Conservation (phyloP, 2,797 vertebrate species). For the Enteromius viviparus region DNA sequence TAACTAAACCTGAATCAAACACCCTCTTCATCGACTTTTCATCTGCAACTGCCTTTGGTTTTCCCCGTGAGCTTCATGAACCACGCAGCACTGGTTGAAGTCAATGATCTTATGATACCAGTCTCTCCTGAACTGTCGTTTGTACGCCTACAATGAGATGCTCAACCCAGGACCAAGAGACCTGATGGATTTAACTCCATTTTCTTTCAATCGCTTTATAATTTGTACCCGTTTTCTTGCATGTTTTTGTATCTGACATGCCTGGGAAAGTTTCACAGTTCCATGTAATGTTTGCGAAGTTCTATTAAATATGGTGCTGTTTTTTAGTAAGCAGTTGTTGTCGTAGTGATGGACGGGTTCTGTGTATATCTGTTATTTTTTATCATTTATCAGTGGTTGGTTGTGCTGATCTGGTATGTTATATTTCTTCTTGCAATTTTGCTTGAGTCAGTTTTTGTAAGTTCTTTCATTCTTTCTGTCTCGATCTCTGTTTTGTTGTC, state of each 20-base stretch:
- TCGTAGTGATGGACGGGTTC: conserved; percentile 52
- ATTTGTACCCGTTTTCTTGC: conserved; percentile 50
- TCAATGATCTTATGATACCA: conserved; percentile 39
- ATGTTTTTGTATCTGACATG: conserved; percentile 56
- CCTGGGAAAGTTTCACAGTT: conserved; percentile 53
- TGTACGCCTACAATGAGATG: conserved; percentile 45
- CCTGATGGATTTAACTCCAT: conserved; percentile 38
- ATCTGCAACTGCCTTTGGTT: conserved; percentile 29
- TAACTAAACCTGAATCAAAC: conserved; percentile 16
- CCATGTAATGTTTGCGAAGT: conserved; percentile 59
- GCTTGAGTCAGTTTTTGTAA: conserved; percentile 37
- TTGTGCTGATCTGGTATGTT: conserved; percentile 54
- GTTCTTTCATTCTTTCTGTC: conserved; percentile 29
- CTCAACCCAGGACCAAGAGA: conserved; percentile 60
- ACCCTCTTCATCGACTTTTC: conserved; percentile 13
- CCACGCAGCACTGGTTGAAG: conserved; percentile 44
- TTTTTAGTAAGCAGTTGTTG: conserved; percentile 54
- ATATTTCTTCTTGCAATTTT: conserved; percentile 46
- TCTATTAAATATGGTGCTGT: conserved; percentile 62
- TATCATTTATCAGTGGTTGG: conserved; percentile 56
- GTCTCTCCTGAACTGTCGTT: conserved; percentile 47
- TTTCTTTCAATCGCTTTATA: conserved; percentile 31
- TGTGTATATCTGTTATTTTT: conserved; percentile 57
- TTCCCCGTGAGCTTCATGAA: conserved; percentile 40
- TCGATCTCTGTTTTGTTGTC: conserved; percentile 56